phyloP scores from a whole-genome alignment of 2,797 vertebrate species.

The Sebastes iracundus region DNA sequence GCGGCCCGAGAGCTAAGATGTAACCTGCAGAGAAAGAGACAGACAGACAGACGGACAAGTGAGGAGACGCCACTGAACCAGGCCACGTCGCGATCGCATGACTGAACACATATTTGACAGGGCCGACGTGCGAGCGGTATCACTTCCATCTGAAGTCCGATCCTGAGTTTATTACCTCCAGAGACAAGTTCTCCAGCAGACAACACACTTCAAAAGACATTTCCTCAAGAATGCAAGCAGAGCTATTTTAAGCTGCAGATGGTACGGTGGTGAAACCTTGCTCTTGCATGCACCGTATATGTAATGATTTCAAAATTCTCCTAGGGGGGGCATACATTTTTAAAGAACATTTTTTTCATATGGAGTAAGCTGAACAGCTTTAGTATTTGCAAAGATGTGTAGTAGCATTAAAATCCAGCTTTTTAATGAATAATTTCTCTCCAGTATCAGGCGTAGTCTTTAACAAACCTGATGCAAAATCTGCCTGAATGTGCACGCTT shows the following conservation, averaged over 20 bases:
- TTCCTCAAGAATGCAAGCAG: constrained; percentile 36
- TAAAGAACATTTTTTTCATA: constrained; percentile 11
- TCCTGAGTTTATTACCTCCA: constrained; percentile 26
- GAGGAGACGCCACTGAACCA: constrained; percentile 2
- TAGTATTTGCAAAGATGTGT: neutral
- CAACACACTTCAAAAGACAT: constrained; percentile 52
- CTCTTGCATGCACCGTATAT: neutral
- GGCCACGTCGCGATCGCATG: neutral
- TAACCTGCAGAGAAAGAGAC: constrained; percentile 84
- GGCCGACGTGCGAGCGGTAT: neutral
- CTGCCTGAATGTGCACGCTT: neutral
- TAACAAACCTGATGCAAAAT: neutral
- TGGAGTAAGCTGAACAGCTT: neutral
- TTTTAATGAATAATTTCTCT: constrained; percentile 14
- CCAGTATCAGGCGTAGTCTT: neutral
- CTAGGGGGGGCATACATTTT: constrained; percentile 23
- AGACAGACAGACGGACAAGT: neutral
- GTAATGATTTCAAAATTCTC: constrained; percentile 27
- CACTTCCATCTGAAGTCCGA: constrained; percentile 20
- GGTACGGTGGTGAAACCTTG: neutral
- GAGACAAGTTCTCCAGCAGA: constrained; percentile 30
- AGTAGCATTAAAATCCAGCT: neutral
- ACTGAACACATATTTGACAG: constrained; percentile 25
- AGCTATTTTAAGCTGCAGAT: constrained; percentile 52
- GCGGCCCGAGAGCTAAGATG: constrained; percentile 91